A percentile compares a stretch with the other conserved stretches of the same genome.
These are phyloP conservation scores for Corythoichthys intestinalis DNA, from an alignment of 2,113 vertebrate species.

Conservation along the genomic window DNA sequence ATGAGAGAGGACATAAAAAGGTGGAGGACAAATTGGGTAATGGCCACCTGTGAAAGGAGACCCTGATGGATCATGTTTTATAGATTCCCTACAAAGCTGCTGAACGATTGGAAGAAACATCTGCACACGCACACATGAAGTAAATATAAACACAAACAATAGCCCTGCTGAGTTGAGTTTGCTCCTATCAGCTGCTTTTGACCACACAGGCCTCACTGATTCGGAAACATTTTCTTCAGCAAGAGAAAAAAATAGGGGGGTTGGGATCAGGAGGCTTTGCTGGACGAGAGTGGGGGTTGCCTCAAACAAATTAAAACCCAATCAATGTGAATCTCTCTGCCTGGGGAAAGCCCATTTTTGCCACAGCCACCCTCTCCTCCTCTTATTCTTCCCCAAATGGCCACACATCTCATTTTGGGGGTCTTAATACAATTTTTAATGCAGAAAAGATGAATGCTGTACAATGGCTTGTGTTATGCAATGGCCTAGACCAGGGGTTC, in stretches of 20 bases:
- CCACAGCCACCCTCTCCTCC: constrained; percentile 25
- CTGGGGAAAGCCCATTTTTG: constrained; percentile 43
- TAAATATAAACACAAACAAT: constrained; percentile 69
- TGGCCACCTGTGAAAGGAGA: constrained; percentile 76
- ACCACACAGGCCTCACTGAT: constrained; percentile 60
- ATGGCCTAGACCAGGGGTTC: too few relatives aligned
- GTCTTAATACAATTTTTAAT: too few relatives aligned
- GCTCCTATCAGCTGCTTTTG: constrained; percentile 65
- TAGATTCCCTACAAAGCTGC: constrained; percentile 45
- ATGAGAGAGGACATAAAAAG: too few relatives aligned
- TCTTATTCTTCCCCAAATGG: not conserved
- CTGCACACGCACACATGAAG: constrained; percentile 29
- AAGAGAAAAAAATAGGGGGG: constrained; percentile 29
- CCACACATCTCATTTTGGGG: too few relatives aligned
- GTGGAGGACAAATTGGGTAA: not conserved
- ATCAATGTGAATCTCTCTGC: constrained; percentile 53
- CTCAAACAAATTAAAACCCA: constrained; percentile 61
- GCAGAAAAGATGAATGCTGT: too few relatives aligned
- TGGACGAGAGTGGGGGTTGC: constrained; percentile 21
- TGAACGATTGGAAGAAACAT: constrained; percentile 52
- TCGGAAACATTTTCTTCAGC: constrained; percentile 36
- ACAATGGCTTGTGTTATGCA: too few relatives aligned
- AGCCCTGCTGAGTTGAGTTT: constrained; percentile 68
- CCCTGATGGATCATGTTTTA: constrained; percentile 65
- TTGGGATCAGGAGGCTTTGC: constrained; percentile 1